Evolutionary conservation across 2,113 vertebrate genomes (phyloP).

Genomic region (Mormyrus lacerda): DNA sequence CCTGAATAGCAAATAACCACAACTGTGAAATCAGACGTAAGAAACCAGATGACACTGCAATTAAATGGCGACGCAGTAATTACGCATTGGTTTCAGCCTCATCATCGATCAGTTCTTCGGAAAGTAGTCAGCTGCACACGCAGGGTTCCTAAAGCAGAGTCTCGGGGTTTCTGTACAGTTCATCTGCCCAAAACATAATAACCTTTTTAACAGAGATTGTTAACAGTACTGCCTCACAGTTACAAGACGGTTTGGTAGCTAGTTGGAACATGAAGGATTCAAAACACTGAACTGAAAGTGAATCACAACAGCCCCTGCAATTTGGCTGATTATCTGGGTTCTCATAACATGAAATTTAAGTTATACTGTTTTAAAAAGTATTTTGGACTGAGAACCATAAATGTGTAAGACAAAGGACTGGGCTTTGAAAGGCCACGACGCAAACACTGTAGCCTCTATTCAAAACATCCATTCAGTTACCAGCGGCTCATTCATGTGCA

Average conservation of each 20-base stretch:
- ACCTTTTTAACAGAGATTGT: constrained; percentile 28
- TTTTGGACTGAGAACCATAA: not conserved
- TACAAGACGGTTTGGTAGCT: not conserved
- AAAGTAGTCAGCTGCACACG: constrained; percentile 24
- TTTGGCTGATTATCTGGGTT: not conserved
- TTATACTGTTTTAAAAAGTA: not conserved
- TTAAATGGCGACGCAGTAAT: not conserved
- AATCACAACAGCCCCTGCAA: constrained; percentile 40
- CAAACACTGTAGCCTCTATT: not conserved
- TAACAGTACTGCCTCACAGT: constrained; percentile 33
- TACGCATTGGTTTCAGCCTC: not conserved
- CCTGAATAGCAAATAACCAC: not conserved
- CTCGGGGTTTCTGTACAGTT: constrained; percentile 41
- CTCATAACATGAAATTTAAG: not conserved
- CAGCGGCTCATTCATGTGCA: constrained; percentile 3
- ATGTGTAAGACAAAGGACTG: not conserved
- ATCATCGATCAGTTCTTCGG: not conserved
- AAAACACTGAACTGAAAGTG: constrained; percentile 53
- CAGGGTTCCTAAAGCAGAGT: constrained; percentile 57
- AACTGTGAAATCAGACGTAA: not conserved
- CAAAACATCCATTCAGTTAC: not conserved
- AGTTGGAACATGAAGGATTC: constrained; percentile 65
- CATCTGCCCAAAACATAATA: constrained; percentile 39
- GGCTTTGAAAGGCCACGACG: not conserved
- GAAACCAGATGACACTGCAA: not conserved